Base-by-base conservation (phyloP, 2,888 invertebrate species). In the Chymomyza procnemis region DNA sequence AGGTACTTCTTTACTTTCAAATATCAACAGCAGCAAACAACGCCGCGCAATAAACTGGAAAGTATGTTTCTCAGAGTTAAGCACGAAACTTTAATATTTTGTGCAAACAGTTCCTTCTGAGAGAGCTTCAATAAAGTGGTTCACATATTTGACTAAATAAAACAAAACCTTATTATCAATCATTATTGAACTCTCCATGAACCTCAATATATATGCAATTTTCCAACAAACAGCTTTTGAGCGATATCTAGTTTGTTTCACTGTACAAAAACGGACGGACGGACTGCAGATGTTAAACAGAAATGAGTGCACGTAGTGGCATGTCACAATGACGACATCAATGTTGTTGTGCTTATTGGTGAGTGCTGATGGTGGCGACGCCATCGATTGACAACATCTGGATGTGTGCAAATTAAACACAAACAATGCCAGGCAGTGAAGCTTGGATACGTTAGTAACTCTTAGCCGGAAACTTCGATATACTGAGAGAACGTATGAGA, bases 331-430 rank as follows among this genome's bases (percentile, higher is more conserved):
- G 69, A 73, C 74, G 68, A 67, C 81, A 34, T 26, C 57, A 30
- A 26, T 50, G 50, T n/a, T 16, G 50, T 19, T 19, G 34, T 41
- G 34, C 14, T 26, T 50, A 50, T 16, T 50, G 16, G 50, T 50
- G n/a, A 9, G 14, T 1, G 50, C 9, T 50, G 50, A 6, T 19
- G 19, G 16, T 50, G 50, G n/a, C 50, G 30, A 56, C 21, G 30
- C 22, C 56, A 79, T 81, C 74, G 85, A 81, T 67, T 79, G 85
- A 74, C 80, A 75, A 66, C 83, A 78, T 64, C 73, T 74, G 82
- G 71, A 71, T 66, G 72, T 56, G 73, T 74, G 60, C 84, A 83
- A 83, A 85, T 83, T 74, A 79, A 85, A 81, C 84, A 76, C 77
- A 83, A 83, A 83, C 83, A 85, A 66, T 60, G 64, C 65, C 57